A percentile compares a stretch with the other conserved stretches of the same genome.
Conservation (phyloP, 2,113 vertebrate species). For the Macrotis lagotis region DNA sequence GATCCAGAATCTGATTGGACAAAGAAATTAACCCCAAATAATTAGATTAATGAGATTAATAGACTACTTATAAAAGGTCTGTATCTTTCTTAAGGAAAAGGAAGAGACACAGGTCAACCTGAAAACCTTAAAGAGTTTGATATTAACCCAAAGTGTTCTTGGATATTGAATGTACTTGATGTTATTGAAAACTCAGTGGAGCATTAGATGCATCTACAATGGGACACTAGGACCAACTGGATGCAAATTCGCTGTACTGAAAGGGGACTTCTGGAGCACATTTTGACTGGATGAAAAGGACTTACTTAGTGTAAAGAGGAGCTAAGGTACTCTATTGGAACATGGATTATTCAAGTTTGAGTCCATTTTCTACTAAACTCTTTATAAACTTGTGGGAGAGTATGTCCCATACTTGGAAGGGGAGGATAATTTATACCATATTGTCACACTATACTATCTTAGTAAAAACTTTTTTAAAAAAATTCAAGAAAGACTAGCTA, state of each 20-base stretch:
- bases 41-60: background rate
- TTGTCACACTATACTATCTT: background rate
- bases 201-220: background rate
- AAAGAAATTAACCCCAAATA: background rate
- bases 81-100: background rate
- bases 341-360: background rate
- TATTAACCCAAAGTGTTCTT: background rate
- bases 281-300: background rate
- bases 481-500: background rate
- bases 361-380: background rate
- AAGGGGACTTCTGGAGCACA: background rate
- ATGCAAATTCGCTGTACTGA: background rate
- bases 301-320: background rate
- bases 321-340: background rate
- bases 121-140: background rate
- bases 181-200: background rate
- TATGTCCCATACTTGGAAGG: background rate
- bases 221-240: background rate
- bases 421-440: background rate
- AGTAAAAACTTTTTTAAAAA: background rate
- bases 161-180: background rate
- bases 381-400: background rate
- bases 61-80: background rate
- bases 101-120: background rate
- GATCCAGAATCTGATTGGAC: background rate